Evolutionary conservation across 1,140 invertebrate genomes (phyloP).

Genomic region (Leptopilina clavipes): DNA sequence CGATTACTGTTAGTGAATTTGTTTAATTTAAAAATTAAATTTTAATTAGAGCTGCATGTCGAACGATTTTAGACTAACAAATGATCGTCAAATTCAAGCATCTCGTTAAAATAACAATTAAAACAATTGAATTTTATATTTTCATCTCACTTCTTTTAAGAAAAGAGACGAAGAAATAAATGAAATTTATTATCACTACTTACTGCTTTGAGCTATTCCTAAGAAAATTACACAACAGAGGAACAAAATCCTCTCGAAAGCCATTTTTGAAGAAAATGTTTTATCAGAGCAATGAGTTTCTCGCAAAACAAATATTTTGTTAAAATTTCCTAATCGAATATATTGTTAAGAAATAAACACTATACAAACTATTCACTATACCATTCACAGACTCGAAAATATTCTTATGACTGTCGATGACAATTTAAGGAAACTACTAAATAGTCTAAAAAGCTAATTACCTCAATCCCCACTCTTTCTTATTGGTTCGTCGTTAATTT

Average conservation of each 20-base stretch:
- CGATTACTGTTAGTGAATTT: too few relatives aligned
- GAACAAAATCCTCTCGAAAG: background rate
- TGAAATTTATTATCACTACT: background rate
- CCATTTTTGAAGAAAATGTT: background rate
- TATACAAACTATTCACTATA: background rate
- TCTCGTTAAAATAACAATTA: too few relatives aligned
- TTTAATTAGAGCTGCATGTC: too few relatives aligned
- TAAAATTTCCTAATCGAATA: too few relatives aligned
- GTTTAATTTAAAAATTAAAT: too few relatives aligned
- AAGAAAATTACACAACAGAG: background rate
- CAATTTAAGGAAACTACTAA: background rate
- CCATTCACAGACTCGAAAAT: background rate
- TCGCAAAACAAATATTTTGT: background rate
- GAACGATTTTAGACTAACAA: too few relatives aligned
- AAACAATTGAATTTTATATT: too few relatives aligned
- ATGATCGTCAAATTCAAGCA: too few relatives aligned
- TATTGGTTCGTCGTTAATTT: background rate
- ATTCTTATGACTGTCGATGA: background rate
- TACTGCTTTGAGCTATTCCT: background rate
- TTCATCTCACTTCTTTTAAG: too few relatives aligned
- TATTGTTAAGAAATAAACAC: background rate
- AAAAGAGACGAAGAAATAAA: too few relatives aligned
- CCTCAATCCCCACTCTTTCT: background rate
- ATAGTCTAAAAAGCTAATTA: conserved; percentile 3
- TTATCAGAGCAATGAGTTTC: background rate